These are phyloP conservation scores for Macroglossus sobrinus DNA, from an alignment of 2,113 vertebrate species.

Conservation along the genomic window DNA sequence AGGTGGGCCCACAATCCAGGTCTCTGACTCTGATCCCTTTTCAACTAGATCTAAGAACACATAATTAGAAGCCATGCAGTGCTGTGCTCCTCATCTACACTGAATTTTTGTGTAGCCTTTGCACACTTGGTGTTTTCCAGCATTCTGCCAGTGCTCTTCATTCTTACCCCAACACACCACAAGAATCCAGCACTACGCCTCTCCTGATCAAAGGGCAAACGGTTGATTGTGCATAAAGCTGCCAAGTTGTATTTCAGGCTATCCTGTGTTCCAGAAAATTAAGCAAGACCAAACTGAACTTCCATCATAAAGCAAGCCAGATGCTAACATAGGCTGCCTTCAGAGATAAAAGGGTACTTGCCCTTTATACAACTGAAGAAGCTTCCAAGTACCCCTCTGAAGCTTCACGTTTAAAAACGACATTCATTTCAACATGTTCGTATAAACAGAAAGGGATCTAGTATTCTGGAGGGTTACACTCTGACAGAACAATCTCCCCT, in stretches of 20 bases:
- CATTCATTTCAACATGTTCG: conserved; percentile 66
- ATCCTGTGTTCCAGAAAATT: conserved; percentile 67
- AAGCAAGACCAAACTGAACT: conserved; percentile 75
- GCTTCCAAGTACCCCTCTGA: conserved; percentile 62
- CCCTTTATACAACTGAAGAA: conserved; percentile 75
- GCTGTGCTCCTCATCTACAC: neutral
- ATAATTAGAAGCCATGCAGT: neutral
- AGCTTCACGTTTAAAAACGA: conserved; percentile 30
- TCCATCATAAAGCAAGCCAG: conserved; percentile 71
- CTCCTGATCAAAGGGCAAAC: neutral
- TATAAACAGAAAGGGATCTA: conserved; percentile 73
- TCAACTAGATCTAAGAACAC: neutral
- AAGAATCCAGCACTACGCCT: neutral
- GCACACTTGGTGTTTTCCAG: neutral
- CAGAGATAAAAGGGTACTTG: conserved; percentile 72
- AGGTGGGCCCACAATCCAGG: neutral
- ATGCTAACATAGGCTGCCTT: conserved; percentile 73
- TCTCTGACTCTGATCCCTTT: neutral
- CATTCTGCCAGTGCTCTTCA: neutral
- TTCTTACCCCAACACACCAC: neutral
- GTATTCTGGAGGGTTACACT: conserved; percentile 69
- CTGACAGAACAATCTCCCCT: conserved; percentile 69
- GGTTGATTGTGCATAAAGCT: conserved; percentile 31
- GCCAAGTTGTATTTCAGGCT: conserved; percentile 67
- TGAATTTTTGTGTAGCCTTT: neutral